phyloP scores from a whole-genome alignment of 2,113 vertebrate species.

The Melanotaenia duboulayi region DNA sequence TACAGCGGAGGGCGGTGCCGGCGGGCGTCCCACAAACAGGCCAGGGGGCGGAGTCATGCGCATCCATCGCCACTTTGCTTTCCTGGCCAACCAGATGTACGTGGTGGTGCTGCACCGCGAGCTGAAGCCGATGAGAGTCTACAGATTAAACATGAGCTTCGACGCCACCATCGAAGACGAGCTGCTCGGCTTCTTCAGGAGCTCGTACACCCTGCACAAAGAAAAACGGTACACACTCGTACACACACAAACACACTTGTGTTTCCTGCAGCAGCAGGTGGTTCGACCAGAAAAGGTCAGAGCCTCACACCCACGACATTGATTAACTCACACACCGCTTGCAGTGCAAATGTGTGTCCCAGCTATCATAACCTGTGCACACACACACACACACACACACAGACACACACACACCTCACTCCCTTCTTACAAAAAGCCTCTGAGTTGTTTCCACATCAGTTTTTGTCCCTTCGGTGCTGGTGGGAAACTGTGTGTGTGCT shows the following conservation, averaged over 20 bases:
- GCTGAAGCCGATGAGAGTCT: conserved; percentile 87
- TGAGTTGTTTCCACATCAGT: conserved; percentile 55
- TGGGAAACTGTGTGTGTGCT: conserved; percentile 48
- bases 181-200: conserved; percentile 95
- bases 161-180: conserved; percentile 93
- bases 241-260: conserved; percentile 20
- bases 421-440: conserved; percentile 49
- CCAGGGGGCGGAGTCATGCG: conserved; percentile 88
- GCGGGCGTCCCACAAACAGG: conserved; percentile 71
- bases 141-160: conserved; percentile 92
- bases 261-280: conserved; percentile 69
- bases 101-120: conserved; percentile 92
- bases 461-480: conserved; percentile 47
- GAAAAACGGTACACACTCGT: conserved; percentile 86
- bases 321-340: conserved; percentile 59
- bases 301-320: conserved; percentile 69
- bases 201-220: conserved; percentile 90
- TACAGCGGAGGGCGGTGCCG: conserved; percentile 79
- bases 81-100: conserved; percentile 89
- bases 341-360: conserved; percentile 36
- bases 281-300: conserved; percentile 73
- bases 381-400: conserved; percentile 29
- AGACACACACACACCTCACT: conserved; percentile 18
- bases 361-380: conserved; percentile 30
- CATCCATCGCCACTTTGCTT: conserved; percentile 88